phyloP scores from a whole-genome alignment of 1,140 invertebrate species.

The Sitophilus oryzae region DNA sequence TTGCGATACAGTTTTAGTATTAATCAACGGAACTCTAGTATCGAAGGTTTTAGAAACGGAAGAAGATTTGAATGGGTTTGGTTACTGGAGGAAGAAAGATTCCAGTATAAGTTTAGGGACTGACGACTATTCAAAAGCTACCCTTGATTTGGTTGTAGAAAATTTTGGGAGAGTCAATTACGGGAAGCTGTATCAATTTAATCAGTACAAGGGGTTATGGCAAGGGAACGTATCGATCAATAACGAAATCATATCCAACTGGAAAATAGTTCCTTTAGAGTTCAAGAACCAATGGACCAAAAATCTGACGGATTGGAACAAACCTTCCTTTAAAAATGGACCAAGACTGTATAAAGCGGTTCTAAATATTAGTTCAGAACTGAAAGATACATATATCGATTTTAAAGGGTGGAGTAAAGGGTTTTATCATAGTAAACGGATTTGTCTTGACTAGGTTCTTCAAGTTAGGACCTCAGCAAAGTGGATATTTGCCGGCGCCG shows the following conservation, averaged over 20 bases:
- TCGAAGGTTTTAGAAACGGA: slow-evolving; percentile 37
- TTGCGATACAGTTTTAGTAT: slow-evolving; percentile 50
- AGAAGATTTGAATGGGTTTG: slow-evolving; percentile 44
- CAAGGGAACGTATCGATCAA: slow-evolving; percentile 46
- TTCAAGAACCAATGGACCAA: slow-evolving; percentile 45
- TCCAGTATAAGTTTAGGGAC: slow-evolving; percentile 29
- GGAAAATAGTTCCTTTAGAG: slow-evolving; percentile 50
- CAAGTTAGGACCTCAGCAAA: slow-evolving; percentile 52
- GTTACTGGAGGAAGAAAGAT: slow-evolving; percentile 46
- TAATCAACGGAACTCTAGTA: slow-evolving; percentile 45
- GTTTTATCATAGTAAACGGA: slow-evolving; percentile 60
- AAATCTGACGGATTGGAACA: slow-evolving; percentile 27
- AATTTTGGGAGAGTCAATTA: slow-evolving; percentile 56
- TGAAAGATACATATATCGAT: slow-evolving; percentile 41
- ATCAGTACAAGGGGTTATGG: slow-evolving; percentile 50
- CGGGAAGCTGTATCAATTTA: slow-evolving; percentile 45
- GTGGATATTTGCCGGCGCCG: slow-evolving; percentile 55
- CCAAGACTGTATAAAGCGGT: slow-evolving; percentile 40
- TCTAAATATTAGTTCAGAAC: slow-evolving; percentile 24
- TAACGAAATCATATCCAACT: slow-evolving; percentile 40
- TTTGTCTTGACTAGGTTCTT: slow-evolving; percentile 58
- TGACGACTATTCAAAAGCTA: slow-evolving; percentile 27
- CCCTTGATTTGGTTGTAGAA: slow-evolving; percentile 54
- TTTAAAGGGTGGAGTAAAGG: slow-evolving; percentile 49
- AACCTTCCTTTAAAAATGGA: slow-evolving; percentile 16